Conservation (phyloP, 2,888 invertebrate genomes). For the Sinohyriopsis cumingii region DNA sequence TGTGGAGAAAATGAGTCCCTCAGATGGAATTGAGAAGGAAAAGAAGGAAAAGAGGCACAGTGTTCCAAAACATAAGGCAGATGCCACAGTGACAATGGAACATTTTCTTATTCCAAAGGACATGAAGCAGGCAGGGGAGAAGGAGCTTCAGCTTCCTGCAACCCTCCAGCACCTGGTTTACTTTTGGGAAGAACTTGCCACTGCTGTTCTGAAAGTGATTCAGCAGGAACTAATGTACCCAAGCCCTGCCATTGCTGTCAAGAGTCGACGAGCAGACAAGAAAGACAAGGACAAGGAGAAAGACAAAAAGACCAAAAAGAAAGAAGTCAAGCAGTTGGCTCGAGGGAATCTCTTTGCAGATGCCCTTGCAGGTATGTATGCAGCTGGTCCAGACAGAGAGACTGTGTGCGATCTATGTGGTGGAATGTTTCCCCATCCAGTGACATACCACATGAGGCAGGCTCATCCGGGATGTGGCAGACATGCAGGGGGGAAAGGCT, state of each 20-base stretch:
- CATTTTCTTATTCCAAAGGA: conserved; percentile 36
- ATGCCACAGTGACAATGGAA: conserved; percentile 44
- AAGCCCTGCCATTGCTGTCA: conserved; percentile 74
- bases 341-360: conserved; percentile 60
- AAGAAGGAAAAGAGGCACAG: conserved; percentile 28
- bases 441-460: conserved; percentile 93
- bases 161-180: conserved; percentile 89
- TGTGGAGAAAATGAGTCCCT: conserved; percentile 34
- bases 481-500: conserved; percentile 89
- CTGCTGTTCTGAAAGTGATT: conserved; percentile 76
- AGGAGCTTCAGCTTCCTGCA: conserved; percentile 79
- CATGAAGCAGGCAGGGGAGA: conserved; percentile 26
- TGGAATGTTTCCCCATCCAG: conserved; percentile 77
- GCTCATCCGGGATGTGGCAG: conserved; percentile 93
- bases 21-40: conserved; percentile 25
- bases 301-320: conserved; percentile 73
- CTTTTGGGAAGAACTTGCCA: conserved; percentile 88
- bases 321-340: conserved; percentile 73
- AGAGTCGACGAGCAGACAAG: conserved; percentile 58
- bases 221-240: conserved; percentile 78
- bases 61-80: conserved; percentile 51
- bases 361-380: conserved; percentile 48
- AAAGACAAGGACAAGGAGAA: conserved; percentile 65
- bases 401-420: conserved; percentile 90
- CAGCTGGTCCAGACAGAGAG: conserved; percentile 69